Conservation (phyloP, 1,140 invertebrate genomes). For the Euglossa dilemma region DNA sequence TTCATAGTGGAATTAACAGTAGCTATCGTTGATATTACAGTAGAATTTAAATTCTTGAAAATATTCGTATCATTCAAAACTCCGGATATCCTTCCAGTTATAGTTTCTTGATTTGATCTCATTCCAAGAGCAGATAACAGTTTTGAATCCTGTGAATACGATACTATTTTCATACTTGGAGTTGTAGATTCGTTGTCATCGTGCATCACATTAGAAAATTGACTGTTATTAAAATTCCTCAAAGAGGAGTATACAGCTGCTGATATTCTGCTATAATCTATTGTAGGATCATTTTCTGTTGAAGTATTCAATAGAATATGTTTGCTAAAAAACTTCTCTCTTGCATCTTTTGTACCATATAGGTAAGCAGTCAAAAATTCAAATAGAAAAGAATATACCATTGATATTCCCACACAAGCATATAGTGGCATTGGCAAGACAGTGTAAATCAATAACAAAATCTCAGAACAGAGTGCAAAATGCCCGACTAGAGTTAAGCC, state of each 20-base stretch:
- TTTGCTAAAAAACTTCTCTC: conserved; percentile 45
- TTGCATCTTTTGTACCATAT: conserved; percentile 61
- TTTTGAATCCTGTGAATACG: conserved; percentile 28
- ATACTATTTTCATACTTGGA: conserved; percentile 25
- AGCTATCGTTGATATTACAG: conserved; percentile 27
- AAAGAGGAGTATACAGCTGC: conserved; percentile 31
- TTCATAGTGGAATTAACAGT: conserved; percentile 51
- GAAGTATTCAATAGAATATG: conserved; percentile 30
- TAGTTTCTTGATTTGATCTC: conserved; percentile 22
- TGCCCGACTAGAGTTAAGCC: conserved; percentile 90
- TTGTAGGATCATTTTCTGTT: conserved; percentile 19
- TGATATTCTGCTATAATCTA: conserved; percentile 25
- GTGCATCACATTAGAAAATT: conserved; percentile 60
- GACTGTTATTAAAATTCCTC: conserved; percentile 34
- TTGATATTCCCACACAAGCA: conserved; percentile 89
- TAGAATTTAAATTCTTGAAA: conserved; percentile 58
- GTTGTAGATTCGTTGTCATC: conserved; percentile 59
- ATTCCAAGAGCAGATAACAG: conserved; percentile 40
- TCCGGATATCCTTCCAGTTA: conserved; percentile 37
- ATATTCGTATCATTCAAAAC: conserved; percentile 39
- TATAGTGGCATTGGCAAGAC: conserved; percentile 95
- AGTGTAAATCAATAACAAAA: conserved; percentile 95
- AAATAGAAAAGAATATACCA: conserved; percentile 91
- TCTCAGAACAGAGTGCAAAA: conserved; percentile 93
- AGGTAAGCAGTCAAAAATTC: conserved; percentile 85